Conservation (phyloP, 1,140 invertebrate genomes). For the Saccostrea cuccullata region DNA sequence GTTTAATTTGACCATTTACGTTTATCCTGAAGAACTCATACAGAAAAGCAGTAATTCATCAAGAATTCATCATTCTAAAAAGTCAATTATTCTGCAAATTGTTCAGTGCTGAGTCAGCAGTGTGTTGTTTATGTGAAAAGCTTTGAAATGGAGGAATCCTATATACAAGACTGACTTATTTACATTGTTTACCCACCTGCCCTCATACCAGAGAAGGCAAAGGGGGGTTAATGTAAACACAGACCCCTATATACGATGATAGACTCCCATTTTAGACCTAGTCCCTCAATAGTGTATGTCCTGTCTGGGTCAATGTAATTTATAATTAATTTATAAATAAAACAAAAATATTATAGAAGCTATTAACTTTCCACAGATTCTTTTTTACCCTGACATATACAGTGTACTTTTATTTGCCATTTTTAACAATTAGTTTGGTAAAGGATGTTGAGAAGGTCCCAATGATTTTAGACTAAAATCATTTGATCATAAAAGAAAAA, state of each 20-base stretch:
- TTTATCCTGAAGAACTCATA: too few relatives aligned
- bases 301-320: slow-evolving; percentile 4
- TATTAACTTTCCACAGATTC: too few relatives aligned
- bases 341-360: not conserved
- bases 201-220: slow-evolving; percentile 1
- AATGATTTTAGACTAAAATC: too few relatives aligned
- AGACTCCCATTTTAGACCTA: not conserved
- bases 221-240: not conserved
- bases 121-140: not conserved
- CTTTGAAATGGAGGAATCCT: not conserved
- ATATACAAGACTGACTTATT: not conserved
- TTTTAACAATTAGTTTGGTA: too few relatives aligned
- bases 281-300: not conserved
- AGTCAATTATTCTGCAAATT: not conserved
- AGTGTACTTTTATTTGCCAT: too few relatives aligned
- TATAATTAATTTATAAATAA: not conserved
- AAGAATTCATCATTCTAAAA: not conserved
- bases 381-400: too few relatives aligned
- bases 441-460: too few relatives aligned
- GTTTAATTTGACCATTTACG: too few relatives aligned
- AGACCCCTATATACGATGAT: not conserved
- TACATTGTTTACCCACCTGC: slow-evolving; percentile 1
- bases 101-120: slow-evolving; percentile 9
- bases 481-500: too few relatives aligned
- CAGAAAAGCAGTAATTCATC: too few relatives aligned